These are phyloP conservation scores for Hippopotamyrus pictus DNA, from an alignment of 2,797 vertebrate genomes.

Conservation along the genomic window DNA sequence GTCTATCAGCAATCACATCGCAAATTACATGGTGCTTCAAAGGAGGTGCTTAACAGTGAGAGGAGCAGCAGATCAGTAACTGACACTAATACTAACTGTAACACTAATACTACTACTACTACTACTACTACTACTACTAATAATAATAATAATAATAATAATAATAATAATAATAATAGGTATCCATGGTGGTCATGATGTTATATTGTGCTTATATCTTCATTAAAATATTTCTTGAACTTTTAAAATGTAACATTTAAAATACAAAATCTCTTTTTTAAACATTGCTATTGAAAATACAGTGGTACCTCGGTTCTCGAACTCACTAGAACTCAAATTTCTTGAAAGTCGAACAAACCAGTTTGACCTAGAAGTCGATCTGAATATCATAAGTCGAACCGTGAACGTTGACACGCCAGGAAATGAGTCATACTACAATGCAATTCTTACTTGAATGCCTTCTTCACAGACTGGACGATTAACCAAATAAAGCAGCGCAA, in stretches of 20 bases:
- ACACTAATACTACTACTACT: neutral
- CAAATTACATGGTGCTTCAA: neutral
- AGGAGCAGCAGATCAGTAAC: neutral
- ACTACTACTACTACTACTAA: neutral
- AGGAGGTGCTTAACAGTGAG: neutral
- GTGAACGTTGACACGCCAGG: too few species aligned
- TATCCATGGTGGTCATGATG: neutral
- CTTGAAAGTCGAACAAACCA: too few species aligned
- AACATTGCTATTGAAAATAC: neutral
- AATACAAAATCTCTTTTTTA: neutral
- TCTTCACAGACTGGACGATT: too few species aligned
- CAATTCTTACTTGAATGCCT: too few species aligned
- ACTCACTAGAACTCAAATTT: too few species aligned
- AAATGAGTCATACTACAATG: too few species aligned
- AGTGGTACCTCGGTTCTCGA: too few species aligned
- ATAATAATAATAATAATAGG: neutral
- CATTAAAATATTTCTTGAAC: neutral
- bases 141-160: neutral
- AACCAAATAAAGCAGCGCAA: too few species aligned
- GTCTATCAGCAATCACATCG: neutral
- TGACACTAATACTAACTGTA: neutral
- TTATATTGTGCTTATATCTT: neutral
- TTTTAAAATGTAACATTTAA: neutral
- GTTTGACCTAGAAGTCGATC: too few species aligned
- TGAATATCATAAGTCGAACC: too few species aligned